Evolutionary conservation across 2,888 invertebrate genomes (phyloP).

Genomic region (Tenthredo notha): DNA sequence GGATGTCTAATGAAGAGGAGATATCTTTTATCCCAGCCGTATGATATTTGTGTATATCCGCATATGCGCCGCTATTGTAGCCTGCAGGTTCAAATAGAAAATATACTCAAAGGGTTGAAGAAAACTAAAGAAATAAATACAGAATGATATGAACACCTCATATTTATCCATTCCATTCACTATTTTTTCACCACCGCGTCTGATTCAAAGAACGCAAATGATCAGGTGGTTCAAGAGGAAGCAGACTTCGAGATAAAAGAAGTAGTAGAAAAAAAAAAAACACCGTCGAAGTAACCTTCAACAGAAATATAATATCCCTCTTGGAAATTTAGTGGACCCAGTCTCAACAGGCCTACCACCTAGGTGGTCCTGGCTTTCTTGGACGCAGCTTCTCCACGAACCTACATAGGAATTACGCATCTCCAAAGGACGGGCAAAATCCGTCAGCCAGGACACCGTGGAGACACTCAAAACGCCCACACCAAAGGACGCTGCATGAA

Average conservation of each 20-base stretch:
- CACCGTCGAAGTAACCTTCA: background rate
- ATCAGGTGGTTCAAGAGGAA: background rate
- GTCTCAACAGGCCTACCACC: background rate
- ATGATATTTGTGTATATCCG: conserved; percentile 40
- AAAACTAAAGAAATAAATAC: conserved; percentile 21
- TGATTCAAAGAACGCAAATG: conserved; percentile 18
- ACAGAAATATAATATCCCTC: conserved; percentile 16
- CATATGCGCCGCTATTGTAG: conserved; percentile 38
- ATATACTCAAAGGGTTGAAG: conserved; percentile 38
- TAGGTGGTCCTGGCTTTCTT: conserved; percentile 38
- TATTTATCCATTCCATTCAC: background rate
- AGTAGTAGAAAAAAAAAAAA: background rate
- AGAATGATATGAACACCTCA: background rate
- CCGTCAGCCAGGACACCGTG: conserved; percentile 29
- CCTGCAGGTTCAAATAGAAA: conserved; percentile 20
- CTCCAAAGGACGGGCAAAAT: conserved; percentile 21
- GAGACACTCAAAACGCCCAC: conserved; percentile 40
- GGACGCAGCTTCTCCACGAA: conserved; percentile 14
- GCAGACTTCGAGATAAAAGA: background rate
- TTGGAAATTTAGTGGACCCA: conserved; percentile 36
- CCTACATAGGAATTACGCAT: conserved; percentile 25
- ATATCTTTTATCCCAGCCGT: conserved; percentile 46
- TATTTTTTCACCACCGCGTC: background rate
- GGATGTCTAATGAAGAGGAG: conserved; percentile 52
- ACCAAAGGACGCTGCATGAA: background rate